Evolutionary conservation across 1,140 invertebrate species (phyloP), one percentile per base, ranked within the genome.

Genomic region (Colletes gigas): DNA sequence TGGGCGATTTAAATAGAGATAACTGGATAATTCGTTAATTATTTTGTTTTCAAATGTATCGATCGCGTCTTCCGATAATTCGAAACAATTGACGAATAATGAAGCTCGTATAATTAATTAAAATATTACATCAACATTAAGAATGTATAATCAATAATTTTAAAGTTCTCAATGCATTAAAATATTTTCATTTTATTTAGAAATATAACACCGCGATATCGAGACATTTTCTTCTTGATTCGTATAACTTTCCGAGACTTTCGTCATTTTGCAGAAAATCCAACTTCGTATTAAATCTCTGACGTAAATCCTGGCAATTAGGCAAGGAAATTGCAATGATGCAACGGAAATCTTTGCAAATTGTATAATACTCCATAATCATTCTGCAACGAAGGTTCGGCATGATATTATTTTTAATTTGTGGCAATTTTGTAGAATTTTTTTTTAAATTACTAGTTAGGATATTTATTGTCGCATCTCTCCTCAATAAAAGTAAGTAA

Each of bases 291-390:
- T 79, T 71, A 66, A 72, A 65, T 71, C 70, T 65, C 30, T 62
- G 19, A 79, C 55, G 65, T 30, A 30, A 30, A 65, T 30, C 47
- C 17, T 19, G 55, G 69, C 30, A 70, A 79, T 84, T 83, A 69
- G 44, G 81, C 65, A 83, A 84, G n/a, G 10, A 8, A 83, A 17
- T 17, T 60, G 21, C 80, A 70, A 67, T 74, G 65, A 66, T 83
- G 76, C 81, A 83, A 84, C 54, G 17, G 30, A 78, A 75, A 83
- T 66, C 47, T 50, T 69, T 57, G 21, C 30, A 83, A 74, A 83
- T 79, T 69, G 15, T 54, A 80, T 41, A 79, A 74, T 82, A 65
- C 54, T 52, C 47, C 30, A 52, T 63, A 70, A 70, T 57, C 12
- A 0, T 55, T 60, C 1, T 6, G 1, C 8, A 10, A 67, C 30